Evolutionary conservation across 2,113 vertebrate species (phyloP).

Genomic region (Gobiocypris rarus): DNA sequence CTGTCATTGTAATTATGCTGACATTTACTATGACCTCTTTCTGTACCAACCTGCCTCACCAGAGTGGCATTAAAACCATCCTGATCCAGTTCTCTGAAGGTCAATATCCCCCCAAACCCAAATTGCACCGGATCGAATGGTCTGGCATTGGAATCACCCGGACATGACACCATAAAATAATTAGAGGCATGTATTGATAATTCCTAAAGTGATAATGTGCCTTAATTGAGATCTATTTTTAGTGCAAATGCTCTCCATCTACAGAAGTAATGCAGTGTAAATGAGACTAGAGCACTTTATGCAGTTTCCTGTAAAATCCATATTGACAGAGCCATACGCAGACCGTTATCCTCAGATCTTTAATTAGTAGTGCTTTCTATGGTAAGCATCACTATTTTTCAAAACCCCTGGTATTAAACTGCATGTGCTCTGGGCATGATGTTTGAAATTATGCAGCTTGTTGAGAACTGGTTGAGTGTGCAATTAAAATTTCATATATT

Average conservation of each 20-base stretch:
- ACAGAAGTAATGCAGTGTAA: background rate
- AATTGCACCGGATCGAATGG: constrained; percentile 31
- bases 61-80: background rate
- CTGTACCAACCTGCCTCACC: constrained; percentile 11
- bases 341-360: background rate
- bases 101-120: constrained; percentile 36
- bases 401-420: background rate
- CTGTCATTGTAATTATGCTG: constrained; percentile 19
- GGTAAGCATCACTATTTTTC: background rate
- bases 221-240: constrained; percentile 29
- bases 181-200: constrained; percentile 31
- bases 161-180: background rate
- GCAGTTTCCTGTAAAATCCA: background rate
- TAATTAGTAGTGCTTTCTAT: constrained; percentile 6
- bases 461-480: background rate
- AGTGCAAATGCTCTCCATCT: background rate
- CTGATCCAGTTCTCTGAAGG: constrained; percentile 12
- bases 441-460: background rate
- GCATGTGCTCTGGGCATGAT: background rate
- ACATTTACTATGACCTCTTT: constrained; percentile 34
- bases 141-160: background rate
- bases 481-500: background rate
- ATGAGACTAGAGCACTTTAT: background rate
- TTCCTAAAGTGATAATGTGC: constrained; percentile 35
- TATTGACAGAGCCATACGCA: constrained; percentile 5